Conservation (phyloP, 2,888 invertebrate species). For the Crossocerus cetratus region DNA sequence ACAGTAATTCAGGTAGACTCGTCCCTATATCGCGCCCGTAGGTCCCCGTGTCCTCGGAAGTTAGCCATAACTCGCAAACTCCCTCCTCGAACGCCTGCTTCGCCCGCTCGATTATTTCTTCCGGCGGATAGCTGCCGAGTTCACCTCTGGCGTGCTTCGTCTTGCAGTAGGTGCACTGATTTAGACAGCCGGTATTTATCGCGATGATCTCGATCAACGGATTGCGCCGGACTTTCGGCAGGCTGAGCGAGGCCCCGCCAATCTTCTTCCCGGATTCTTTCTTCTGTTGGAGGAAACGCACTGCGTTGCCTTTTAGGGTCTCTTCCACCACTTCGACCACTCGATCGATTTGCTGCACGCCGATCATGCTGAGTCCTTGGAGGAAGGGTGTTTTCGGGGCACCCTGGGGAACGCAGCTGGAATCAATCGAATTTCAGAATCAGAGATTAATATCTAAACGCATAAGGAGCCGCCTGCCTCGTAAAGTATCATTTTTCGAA, state of each 20-base stretch:
- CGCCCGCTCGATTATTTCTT: slow-evolving; percentile 93
- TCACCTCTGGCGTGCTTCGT: slow-evolving; percentile 98
- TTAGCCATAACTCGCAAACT: slow-evolving; percentile 97
- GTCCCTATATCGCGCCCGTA: slow-evolving; percentile 97
- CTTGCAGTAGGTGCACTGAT: slow-evolving; percentile 99
- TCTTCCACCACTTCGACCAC: slow-evolving; percentile 99
- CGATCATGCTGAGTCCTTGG: slow-evolving; percentile 93
- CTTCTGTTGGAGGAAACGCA: slow-evolving; percentile 88
- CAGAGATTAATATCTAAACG: slow-evolving; percentile 3
- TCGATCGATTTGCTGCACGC: slow-evolving; percentile 98
- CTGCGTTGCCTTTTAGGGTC: slow-evolving; percentile 92
- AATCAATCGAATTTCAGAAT: slow-evolving; percentile 11
- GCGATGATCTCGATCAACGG: slow-evolving; percentile 98
- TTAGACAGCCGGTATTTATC: slow-evolving; percentile 97
- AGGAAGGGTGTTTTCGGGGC: slow-evolving; percentile 85
- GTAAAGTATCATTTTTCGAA: background rate
- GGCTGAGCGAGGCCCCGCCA: slow-evolving; percentile 90
- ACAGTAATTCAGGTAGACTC: slow-evolving; percentile 90
- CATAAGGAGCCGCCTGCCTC: background rate
- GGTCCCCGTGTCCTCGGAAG: slow-evolving; percentile 98
- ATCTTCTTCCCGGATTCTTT: slow-evolving; percentile 87
- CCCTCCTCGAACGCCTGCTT: slow-evolving; percentile 93
- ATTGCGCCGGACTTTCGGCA: slow-evolving; percentile 97
- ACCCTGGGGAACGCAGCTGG: slow-evolving; percentile 94
- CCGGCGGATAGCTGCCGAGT: slow-evolving; percentile 94